Evolutionary conservation across 2,113 vertebrate species (phyloP).

Genomic region (Sakesphorus luctuosus): DNA sequence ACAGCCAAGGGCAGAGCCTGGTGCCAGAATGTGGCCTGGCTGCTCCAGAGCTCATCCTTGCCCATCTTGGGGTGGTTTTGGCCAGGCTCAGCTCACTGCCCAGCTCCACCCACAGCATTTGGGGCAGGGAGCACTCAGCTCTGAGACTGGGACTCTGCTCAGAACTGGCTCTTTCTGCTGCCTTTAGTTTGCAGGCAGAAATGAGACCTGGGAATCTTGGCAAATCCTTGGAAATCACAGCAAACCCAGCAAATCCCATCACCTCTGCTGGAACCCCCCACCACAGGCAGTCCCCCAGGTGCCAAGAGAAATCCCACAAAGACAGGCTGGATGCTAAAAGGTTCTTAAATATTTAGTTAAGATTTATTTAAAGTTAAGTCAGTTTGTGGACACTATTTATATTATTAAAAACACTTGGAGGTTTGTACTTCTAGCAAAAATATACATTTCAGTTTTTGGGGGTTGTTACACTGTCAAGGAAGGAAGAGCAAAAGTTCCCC

Average conservation of each 20-base stretch:
- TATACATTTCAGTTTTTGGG: conserved; percentile 81
- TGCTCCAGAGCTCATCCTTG: not conserved
- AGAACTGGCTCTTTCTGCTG: not conserved
- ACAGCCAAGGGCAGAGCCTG: not conserved
- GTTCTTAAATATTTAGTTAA: conserved; percentile 79
- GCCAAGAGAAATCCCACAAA: not conserved
- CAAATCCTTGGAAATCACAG: not conserved
- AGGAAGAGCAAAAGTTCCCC: conserved; percentile 40
- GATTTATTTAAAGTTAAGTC: conserved; percentile 80
- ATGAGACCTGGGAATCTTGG: not conserved
- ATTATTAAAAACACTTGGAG: conserved; percentile 80
- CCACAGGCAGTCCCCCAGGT: not conserved
- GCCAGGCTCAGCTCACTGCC: not conserved
- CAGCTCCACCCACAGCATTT: not conserved
- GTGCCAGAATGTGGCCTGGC: accelerated
- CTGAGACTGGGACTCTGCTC: not conserved
- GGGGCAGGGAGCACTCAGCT: not conserved
- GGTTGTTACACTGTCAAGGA: conserved; percentile 58
- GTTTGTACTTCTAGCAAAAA: conserved; percentile 82
- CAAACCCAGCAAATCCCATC: not conserved
- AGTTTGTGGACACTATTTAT: conserved; percentile 76
- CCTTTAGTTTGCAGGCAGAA: not conserved
- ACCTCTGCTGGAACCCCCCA: not conserved
- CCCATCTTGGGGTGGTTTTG: not conserved
- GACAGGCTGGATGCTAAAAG: accelerated